Base-by-base conservation (phyloP, 1,140 invertebrate species). In the Myzus persicae region DNA sequence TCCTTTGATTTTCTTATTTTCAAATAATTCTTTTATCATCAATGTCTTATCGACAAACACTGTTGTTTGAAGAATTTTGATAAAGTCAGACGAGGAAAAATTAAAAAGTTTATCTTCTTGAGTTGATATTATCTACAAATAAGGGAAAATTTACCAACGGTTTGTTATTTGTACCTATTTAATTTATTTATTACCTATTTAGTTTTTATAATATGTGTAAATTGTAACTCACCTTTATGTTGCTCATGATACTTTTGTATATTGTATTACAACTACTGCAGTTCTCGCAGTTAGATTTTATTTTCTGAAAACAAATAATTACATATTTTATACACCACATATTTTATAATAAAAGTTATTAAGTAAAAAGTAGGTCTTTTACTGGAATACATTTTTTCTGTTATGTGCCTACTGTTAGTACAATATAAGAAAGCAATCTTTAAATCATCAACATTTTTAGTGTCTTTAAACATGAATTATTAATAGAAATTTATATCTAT, bases 231-330 rank as follows among this genome's bases (percentile, higher is more conserved):
- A 67, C 59, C 59, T 67, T 31, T 31, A 67, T n/a, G 18, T 5
- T 67, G 8, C 4, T 67, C 0, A 67, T 11, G 31, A 67, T 67
- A 14, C 31, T 67, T 31, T 67, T 2, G 11, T 31, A 31, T 67
- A 31, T 2, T n/a, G 14, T 6, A n/a, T 11, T 31, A n/a, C 59
- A 67, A 67, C 9, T 31, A 67, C 14, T 11, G 31, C 59, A 67
- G 26, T 11, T 31, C 9, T 26, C 0, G 3, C 59, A 67, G 9
- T 0, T 31, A 14, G 11, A 14, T 0, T n/a, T n/a, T n/a, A 5
- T 31, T n/a, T 3, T 4, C 59, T 67, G 59, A 67, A 67, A 67
- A 31, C 9, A 31, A 67, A 31, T n/a, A 67, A 59, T 1, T 67
- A 31, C 11, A 67, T 67, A 67, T 67, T 31, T 31, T 67, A 67